Percentiles rank a stretch among this genome's conserved stretches.
Evolutionary conservation across 2,797 vertebrate genomes (phyloP).

Genomic region (Periophthalmus magnuspinnatus): DNA sequence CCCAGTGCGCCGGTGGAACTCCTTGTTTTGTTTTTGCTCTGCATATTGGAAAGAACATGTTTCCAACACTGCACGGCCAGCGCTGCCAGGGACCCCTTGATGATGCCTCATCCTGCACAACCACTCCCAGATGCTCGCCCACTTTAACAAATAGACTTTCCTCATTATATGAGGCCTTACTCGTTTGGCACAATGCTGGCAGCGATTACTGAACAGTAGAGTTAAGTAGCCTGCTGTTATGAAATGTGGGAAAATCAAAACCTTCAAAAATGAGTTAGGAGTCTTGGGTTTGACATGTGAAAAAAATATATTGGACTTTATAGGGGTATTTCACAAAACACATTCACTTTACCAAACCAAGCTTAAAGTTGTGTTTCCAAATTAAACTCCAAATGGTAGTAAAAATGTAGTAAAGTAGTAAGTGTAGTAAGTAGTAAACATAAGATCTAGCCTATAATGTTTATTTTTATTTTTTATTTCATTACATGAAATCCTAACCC

Average conservation of each 20-base stretch:
- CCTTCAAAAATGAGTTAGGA: slow-evolving; percentile 54
- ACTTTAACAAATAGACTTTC: slow-evolving; percentile 75
- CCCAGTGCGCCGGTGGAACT: slow-evolving; percentile 65
- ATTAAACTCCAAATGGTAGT: too few relatives aligned
- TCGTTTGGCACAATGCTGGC: slow-evolving; percentile 58
- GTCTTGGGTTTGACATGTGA: slow-evolving; percentile 48
- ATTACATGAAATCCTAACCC: too few relatives aligned
- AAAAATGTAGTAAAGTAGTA: too few relatives aligned
- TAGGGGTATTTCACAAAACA: background rate
- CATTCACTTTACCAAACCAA: background rate
- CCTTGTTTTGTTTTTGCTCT: slow-evolving; percentile 78
- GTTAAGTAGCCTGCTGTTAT: slow-evolving; percentile 57
- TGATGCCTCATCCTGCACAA: slow-evolving; percentile 85
- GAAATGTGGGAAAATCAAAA: slow-evolving; percentile 71
- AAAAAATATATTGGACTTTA: background rate
- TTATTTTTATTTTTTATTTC: too few relatives aligned
- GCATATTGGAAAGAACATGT: slow-evolving; percentile 85
- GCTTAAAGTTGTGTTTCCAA: background rate
- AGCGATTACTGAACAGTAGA: slow-evolving; percentile 61
- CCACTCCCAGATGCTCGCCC: slow-evolving; percentile 84
- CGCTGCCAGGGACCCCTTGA: slow-evolving; percentile 85
- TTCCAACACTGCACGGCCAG: slow-evolving; percentile 82
- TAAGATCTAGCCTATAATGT: too few relatives aligned
- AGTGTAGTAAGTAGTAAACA: too few relatives aligned
- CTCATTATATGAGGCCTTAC: slow-evolving; percentile 76